Base-by-base conservation (phyloP, 2,888 invertebrate species). In the Acholoe squamosa region DNA sequence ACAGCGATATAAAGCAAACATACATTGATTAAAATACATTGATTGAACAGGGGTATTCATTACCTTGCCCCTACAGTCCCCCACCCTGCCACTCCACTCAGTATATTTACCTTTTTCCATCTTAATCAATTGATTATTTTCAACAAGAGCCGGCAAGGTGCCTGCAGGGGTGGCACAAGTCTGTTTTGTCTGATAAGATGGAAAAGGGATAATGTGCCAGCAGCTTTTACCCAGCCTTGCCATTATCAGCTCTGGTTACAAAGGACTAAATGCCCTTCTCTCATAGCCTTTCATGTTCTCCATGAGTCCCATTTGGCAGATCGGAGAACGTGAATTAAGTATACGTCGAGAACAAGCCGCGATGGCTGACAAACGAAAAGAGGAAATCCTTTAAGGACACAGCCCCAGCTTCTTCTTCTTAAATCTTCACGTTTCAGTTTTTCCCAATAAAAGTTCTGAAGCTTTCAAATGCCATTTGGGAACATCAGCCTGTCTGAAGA, bases 91-190 rank as follows among this genome's bases (percentile, higher is more conserved):
- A 19, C n/a, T n/a, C 10, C 25, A 22, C 84, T 33, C 14, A 84
- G 7, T 12, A 33, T 84, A 43, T 84, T 84, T 84, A 84, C 84
- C 84, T 84, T 84, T 84, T 84, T 84, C 84, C 84, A 10, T 33
- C 84, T 84, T 84, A 84, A 84, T 84, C 84, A 84, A 84, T 84
- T 84, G 84, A 84, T 84, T 84, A 84, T 84, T 84, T 84, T 34
- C 84, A 84, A 28, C n/a, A 16, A 51, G 43, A 19, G 77, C 84
- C 84, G 7, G 43, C 33, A 22, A 84, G 43, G 34, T 0, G 43
- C 28, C n/a, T 33, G 84, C 71, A 25, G 71, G 1, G 43, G 43
- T 10, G 43, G 10, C 43, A 7, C 43, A 43, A 10, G 5, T 43
- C 43, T 43, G 5, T 10, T 3, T 43, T 43, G 43, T 43, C 43